phyloP scores from a whole-genome alignment of 2,888 invertebrate genomes.

The Sarcophaga rosellei region DNA sequence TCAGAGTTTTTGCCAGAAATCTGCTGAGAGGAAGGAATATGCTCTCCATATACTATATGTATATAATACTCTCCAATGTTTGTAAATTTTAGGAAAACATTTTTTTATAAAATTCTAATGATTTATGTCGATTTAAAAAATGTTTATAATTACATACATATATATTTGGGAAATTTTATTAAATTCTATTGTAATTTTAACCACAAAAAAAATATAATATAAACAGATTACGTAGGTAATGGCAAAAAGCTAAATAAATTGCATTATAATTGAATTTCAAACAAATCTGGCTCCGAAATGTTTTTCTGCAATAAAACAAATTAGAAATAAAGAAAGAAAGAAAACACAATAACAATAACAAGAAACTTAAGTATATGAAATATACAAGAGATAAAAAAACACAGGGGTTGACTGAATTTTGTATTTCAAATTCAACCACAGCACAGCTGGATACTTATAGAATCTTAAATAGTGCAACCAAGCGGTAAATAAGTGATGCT shows the following conservation, averaged over 20 bases:
- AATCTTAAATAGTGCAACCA: constrained; percentile 61
- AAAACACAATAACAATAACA: constrained; percentile 18
- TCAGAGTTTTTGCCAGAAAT: too few relatives aligned
- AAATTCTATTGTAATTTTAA: constrained; percentile 25
- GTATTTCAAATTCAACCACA: constrained; percentile 54
- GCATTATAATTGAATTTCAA: constrained; percentile 63
- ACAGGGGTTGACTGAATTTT: constrained; percentile 54
- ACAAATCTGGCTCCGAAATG: constrained; percentile 61
- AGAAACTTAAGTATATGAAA: constrained; percentile 56
- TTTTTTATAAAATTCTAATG: too few relatives aligned
- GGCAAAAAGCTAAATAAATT: constrained; percentile 60
- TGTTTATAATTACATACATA: too few relatives aligned
- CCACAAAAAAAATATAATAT: constrained; percentile 48
- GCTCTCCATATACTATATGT: too few relatives aligned
- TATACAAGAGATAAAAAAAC: constrained; percentile 50
- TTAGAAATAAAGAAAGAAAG: constrained; percentile 41
- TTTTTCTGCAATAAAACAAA: constrained; percentile 41
- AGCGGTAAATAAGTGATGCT: constrained; percentile 66
- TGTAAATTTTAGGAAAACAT: too few relatives aligned
- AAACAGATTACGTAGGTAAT: constrained; percentile 59
- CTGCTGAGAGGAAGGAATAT: too few relatives aligned
- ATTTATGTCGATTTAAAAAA: too few relatives aligned
- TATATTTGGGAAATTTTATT: neutral
- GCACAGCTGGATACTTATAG: constrained; percentile 64
- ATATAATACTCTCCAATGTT: too few relatives aligned